Evolutionary conservation across 1,140 invertebrate species (phyloP), one percentile per base, ranked within the genome.

Genomic region (Colletes gigas): DNA sequence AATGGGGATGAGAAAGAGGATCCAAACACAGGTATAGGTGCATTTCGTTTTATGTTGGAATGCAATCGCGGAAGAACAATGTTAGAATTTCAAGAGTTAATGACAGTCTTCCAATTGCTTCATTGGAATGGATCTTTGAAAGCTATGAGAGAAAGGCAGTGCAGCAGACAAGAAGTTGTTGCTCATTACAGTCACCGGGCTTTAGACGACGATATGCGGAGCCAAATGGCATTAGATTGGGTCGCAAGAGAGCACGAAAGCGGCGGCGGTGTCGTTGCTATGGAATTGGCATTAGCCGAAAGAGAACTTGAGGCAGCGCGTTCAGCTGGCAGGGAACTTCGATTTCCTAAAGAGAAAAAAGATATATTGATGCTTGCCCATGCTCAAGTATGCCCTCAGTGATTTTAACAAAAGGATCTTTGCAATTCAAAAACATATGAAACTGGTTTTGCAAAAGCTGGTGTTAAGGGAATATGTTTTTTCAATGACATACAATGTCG

Each of bases 51-150:
- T 91, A 99, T 99, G 98, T 93, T 99, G 83, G 97, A 99, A 92
- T 96, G 97, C 66, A 98, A 98, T 93, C 97, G 97, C 89, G 97
- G 97, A 0, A 95, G 97, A 65, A 98, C 98, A 19, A 98, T 99
- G 98, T 94, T 99, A 59, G 98, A 99, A 91, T 99, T 99, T 93
- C 98, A 99, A 93, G 98, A 99, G 92, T 93, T 99, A 83, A 99
- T 99, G 98, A 99, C 98, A 1, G 98, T 99, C 5, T 99, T 99
- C 92, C 98, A 99, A 93, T 94, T 99, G 63, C 94, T 99, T 3
- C 98, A 99, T 92, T 99, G 98, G 98, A 99, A 99, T 92, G 98
- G 98, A 1, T 98, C 97, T 76, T 92, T 99, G 78, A 98, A 98
- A 90, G 98, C 96, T 88, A 95, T 98, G 98, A 94, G 98, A 7